A percentile compares a stretch with the other conserved stretches of the same genome.
phyloP scores from a whole-genome alignment of 2,888 invertebrate genomes.

The Microctonus aethiopoides region DNA sequence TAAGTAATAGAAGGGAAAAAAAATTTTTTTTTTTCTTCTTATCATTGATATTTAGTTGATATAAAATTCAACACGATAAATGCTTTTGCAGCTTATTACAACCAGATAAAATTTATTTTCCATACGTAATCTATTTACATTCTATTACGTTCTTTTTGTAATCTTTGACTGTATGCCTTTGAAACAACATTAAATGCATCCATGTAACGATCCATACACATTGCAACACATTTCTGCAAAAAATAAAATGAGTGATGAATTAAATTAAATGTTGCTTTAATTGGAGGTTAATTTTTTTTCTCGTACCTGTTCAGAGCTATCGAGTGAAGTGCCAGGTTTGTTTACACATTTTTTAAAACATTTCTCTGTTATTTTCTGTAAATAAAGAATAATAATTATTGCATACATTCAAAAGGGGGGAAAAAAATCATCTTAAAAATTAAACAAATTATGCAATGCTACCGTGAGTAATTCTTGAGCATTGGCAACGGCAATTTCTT shows the following conservation, averaged over 20 bases:
- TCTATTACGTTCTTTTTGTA: conserved; percentile 82
- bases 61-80: neutral
- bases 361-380: conserved; percentile 95
- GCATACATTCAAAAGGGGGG: conserved; percentile 14
- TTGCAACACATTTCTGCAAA: conserved; percentile 92
- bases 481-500: conserved; percentile 93
- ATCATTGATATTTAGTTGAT: neutral
- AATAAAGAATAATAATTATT: conserved; percentile 46
- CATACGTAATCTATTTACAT: conserved; percentile 66
- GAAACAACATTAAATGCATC: conserved; percentile 95
- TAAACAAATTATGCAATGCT: conserved; percentile 52
- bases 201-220: conserved; percentile 99
- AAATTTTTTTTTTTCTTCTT: neutral
- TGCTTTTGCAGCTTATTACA: neutral
- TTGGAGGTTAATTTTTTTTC: conserved; percentile 35
- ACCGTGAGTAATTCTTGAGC: conserved; percentile 92
- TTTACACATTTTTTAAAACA: conserved; percentile 94
- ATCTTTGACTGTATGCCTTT: conserved; percentile 85
- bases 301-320: conserved; percentile 83
- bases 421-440: conserved; percentile 32
- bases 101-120: conserved; percentile 8
- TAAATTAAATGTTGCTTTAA: neutral
- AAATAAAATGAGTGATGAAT: conserved; percentile 31
- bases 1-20: conserved; percentile 32
- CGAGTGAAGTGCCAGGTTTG: conserved; percentile 90